phyloP scores from a whole-genome alignment of 2,113 vertebrate species.

The Galeopterus variegatus region DNA sequence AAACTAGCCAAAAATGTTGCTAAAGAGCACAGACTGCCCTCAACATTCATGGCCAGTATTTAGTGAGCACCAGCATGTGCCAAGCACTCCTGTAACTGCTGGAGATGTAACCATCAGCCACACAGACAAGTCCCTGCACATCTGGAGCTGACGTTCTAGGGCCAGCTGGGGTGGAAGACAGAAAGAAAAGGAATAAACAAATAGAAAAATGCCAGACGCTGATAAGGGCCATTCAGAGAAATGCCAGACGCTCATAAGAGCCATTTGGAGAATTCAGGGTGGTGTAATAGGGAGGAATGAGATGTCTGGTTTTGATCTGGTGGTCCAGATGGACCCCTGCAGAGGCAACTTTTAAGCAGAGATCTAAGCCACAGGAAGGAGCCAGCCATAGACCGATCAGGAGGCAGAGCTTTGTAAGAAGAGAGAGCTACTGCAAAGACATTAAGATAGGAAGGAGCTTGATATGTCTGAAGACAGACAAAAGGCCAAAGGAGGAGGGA shows the following conservation, averaged over 20 bases:
- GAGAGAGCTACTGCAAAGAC: neutral
- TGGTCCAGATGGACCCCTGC: neutral
- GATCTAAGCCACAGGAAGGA: neutral
- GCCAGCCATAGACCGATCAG: neutral
- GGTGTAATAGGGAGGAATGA: neutral
- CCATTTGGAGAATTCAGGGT: too few relatives aligned
- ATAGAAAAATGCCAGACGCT: fast-evolving
- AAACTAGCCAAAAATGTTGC: neutral
- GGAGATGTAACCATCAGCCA: neutral
- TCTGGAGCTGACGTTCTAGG: neutral
- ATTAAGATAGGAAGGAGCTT: neutral
- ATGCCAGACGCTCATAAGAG: fast-evolving
- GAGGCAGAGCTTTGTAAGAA: neutral
- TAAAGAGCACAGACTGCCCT: neutral
- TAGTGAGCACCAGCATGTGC: fast-evolving
- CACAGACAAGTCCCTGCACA: neutral
- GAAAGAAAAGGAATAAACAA: neutral
- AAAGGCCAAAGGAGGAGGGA: neutral
- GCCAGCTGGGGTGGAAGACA: neutral
- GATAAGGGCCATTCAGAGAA: neutral
- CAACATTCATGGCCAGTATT: too few relatives aligned
- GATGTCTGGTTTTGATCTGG: neutral
- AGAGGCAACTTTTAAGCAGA: neutral
- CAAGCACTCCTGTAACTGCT: neutral
- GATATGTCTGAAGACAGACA: neutral